A percentile compares a stretch with the other conserved stretches of the same genome.
These are phyloP conservation scores for Apostichopus japonicus DNA, from an alignment of 35 echinoderm and acorn worm genomes.

Conservation along the genomic window DNA sequence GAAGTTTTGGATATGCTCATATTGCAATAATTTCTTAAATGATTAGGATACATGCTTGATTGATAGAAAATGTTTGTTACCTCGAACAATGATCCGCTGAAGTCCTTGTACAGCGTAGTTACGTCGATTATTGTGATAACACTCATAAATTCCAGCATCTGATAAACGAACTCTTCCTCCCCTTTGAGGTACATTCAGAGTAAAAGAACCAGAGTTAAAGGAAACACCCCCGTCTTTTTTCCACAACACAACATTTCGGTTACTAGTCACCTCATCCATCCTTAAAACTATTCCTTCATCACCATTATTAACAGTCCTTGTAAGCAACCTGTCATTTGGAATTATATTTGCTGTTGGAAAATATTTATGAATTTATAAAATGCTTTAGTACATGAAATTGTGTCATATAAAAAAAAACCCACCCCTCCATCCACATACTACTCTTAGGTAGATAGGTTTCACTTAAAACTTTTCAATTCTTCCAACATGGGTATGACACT, in stretches of 20 bases:
- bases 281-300: neutral
- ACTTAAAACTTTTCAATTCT: no score
- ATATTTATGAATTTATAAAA: neutral
- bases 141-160: neutral
- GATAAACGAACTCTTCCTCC: neutral
- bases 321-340: neutral
- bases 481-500: no score
- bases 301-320: neutral
- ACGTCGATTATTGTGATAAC: neutral
- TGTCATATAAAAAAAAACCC: no score
- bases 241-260: neutral
- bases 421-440: no score
- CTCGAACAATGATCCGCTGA: conserved; percentile 1
- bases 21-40: no score
- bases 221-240: neutral
- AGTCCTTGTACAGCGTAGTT: neutral
- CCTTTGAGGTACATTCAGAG: neutral
- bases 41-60: no score
- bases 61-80: neutral
- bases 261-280: neutral
- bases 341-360: neutral
- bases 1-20: no score
- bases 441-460: no score
- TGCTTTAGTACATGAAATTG: neutral
- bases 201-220: neutral